These are phyloP conservation scores for Puntigrus tetrazona DNA, from an alignment of 2,113 vertebrate genomes.

Conservation along the genomic window DNA sequence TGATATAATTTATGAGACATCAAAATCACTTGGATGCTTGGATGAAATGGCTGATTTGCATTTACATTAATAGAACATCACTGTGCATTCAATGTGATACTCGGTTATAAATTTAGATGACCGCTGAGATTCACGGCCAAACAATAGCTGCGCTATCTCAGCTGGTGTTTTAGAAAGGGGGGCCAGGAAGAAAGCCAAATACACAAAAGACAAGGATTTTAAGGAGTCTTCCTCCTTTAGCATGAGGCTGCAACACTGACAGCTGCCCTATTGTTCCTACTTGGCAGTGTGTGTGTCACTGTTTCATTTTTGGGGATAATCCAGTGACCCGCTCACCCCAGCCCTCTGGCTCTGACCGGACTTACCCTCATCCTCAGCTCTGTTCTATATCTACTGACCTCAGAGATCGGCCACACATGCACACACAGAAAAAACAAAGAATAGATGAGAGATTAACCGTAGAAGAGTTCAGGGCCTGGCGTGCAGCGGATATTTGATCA, in stretches of 20 bases:
- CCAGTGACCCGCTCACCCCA: conserved; percentile 43
- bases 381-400: conserved; percentile 42
- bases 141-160: conserved; percentile 48
- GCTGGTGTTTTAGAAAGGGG: conserved; percentile 22
- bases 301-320: conserved; percentile 50
- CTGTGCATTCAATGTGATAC: conserved; percentile 12
- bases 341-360: conserved; percentile 45
- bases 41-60: conserved; percentile 37
- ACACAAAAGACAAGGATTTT: conserved; percentile 51
- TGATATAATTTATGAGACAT: conserved; percentile 18
- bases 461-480: conserved; percentile 33
- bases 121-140: conserved; percentile 40
- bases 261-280: conserved; percentile 55
- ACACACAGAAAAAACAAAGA: conserved; percentile 36
- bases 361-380: conserved; percentile 34
- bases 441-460: conserved; percentile 36
- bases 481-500: conserved; percentile 26
- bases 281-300: conserved; percentile 40
- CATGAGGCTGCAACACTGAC: conserved; percentile 47
- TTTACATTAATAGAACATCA: conserved; percentile 41
- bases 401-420: conserved; percentile 11
- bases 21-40: neutral
- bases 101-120: conserved; percentile 32
- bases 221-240: conserved; percentile 41
- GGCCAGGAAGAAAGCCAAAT: conserved; percentile 30